phyloP scores from a whole-genome alignment of 2,888 invertebrate species.

The Agrotis segetum region DNA sequence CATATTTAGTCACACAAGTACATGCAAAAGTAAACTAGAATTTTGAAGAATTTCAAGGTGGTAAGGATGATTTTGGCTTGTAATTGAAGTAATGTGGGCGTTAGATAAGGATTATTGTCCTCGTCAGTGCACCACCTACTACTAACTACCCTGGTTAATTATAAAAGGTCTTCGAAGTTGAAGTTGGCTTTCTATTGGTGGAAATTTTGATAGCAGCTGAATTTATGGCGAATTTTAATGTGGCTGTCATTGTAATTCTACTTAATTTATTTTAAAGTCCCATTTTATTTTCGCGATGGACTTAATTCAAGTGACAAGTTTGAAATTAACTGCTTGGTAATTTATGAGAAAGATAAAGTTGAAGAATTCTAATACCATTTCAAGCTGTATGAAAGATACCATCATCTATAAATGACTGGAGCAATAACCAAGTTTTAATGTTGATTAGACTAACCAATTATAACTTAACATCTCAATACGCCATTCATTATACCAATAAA shows the following conservation, averaged over 20 bases:
- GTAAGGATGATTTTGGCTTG: conserved; percentile 52
- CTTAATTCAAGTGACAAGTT: not conserved
- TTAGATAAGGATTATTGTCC: conserved; percentile 80
- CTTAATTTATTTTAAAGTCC: conserved; percentile 2
- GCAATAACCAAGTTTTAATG: conserved; percentile 47
- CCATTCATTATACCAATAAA: conserved; percentile 54
- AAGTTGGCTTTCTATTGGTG: conserved; percentile 25
- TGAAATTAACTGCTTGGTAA: not conserved
- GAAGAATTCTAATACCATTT: conserved; percentile 19
- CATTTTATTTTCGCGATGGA: conserved; percentile 6
- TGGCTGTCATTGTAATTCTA: not conserved
- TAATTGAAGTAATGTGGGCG: conserved; percentile 74
- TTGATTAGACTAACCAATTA: conserved; percentile 52
- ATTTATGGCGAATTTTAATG: conserved; percentile 30
- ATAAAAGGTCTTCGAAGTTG: conserved; percentile 39
- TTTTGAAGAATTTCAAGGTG: conserved; percentile 54
- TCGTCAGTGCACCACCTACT: conserved; percentile 52
- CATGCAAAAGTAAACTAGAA: conserved; percentile 70
- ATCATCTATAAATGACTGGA: conserved; percentile 36
- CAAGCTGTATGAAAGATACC: conserved; percentile 12
- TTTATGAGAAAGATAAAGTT: not conserved
- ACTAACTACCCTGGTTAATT: conserved; percentile 53
- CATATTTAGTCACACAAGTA: conserved; percentile 55
- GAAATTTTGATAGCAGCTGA: conserved; percentile 21
- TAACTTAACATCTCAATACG: conserved; percentile 61